Conservation (phyloP, 1,140 invertebrate genomes). For the Tetraneura akinire region DNA sequence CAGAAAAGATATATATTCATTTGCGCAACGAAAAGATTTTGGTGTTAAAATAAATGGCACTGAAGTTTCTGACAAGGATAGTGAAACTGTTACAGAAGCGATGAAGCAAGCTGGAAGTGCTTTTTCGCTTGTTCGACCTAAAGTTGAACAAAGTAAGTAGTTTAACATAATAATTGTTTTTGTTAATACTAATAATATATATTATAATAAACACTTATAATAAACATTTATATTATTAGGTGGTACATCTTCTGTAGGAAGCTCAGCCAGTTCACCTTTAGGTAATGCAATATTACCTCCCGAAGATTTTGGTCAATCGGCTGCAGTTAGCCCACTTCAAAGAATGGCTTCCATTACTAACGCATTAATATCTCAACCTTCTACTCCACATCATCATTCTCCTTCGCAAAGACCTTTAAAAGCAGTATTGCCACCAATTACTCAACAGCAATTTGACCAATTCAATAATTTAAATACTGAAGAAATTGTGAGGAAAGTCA, state of each 20-base stretch:
- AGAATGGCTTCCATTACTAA: slow-evolving; percentile 98
- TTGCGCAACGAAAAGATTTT: slow-evolving; percentile 45
- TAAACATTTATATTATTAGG: slow-evolving; percentile 31
- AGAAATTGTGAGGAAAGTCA: slow-evolving; percentile 95
- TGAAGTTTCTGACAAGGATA: slow-evolving; percentile 33
- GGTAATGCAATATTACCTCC: slow-evolving; percentile 81
- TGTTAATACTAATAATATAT: background rate
- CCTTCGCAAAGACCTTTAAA: slow-evolving; percentile 85
- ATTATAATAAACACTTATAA: slow-evolving; percentile 3
- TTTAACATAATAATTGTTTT: background rate
- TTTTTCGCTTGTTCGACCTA: slow-evolving; percentile 80
- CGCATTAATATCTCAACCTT: slow-evolving; percentile 88
- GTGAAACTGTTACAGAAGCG: slow-evolving; percentile 61
- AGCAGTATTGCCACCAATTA: slow-evolving; percentile 95
- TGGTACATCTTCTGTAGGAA: slow-evolving; percentile 44
- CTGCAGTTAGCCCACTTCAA: slow-evolving; percentile 88
- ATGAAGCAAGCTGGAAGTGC: slow-evolving; percentile 81
- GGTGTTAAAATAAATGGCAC: slow-evolving; percentile 52
- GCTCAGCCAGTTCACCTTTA: slow-evolving; percentile 68
- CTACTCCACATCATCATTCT: slow-evolving; percentile 78
- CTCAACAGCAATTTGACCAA: slow-evolving; percentile 97
- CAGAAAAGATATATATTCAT: slow-evolving; percentile 50
- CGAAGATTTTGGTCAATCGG: slow-evolving; percentile 75
- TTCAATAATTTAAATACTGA: slow-evolving; percentile 98
- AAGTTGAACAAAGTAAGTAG: slow-evolving; percentile 68